phyloP scores from a whole-genome alignment of 2,797 vertebrate genomes.

The Synaphobranchus kaupii region DNA sequence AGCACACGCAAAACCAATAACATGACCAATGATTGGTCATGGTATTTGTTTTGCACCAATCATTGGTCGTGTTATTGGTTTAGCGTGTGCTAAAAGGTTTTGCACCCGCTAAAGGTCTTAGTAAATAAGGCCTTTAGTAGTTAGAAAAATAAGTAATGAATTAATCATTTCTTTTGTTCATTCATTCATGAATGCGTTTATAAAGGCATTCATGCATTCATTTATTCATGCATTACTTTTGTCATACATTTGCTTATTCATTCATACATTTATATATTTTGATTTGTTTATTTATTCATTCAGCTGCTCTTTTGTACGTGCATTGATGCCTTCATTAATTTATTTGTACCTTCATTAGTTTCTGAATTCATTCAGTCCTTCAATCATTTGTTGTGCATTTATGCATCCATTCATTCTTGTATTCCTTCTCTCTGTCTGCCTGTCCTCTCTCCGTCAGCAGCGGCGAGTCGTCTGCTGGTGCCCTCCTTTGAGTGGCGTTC shows the following conservation, averaged over 20 bases:
- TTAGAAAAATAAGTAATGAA: background rate
- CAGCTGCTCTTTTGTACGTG: too few species aligned
- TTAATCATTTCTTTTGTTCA: background rate
- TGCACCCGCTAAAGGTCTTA: too few species aligned
- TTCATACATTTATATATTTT: too few species aligned
- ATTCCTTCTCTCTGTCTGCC: background rate
- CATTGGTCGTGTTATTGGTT: too few species aligned
- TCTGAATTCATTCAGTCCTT: background rate
- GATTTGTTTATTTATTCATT: too few species aligned
- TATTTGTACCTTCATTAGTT: background rate
- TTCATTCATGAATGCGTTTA: background rate
- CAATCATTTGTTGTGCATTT: background rate
- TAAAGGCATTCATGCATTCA: background rate
- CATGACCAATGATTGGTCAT: too few species aligned
- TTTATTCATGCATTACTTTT: background rate
- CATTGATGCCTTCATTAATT: background rate
- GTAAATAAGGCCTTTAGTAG: too few species aligned
- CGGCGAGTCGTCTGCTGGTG: conserved; percentile 84
- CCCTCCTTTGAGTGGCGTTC: conserved; percentile 82
- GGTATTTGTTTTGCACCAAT: too few species aligned
- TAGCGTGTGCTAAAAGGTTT: too few species aligned
- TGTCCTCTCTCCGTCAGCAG: conserved; percentile 64
- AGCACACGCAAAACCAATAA: too few species aligned
- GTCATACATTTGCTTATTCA: too few species aligned
- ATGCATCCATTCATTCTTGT: background rate